A percentile compares a stretch with the other conserved stretches of the same genome.
Conservation (phyloP, 2,113 vertebrate genomes). For the Lucifuga dentata region DNA sequence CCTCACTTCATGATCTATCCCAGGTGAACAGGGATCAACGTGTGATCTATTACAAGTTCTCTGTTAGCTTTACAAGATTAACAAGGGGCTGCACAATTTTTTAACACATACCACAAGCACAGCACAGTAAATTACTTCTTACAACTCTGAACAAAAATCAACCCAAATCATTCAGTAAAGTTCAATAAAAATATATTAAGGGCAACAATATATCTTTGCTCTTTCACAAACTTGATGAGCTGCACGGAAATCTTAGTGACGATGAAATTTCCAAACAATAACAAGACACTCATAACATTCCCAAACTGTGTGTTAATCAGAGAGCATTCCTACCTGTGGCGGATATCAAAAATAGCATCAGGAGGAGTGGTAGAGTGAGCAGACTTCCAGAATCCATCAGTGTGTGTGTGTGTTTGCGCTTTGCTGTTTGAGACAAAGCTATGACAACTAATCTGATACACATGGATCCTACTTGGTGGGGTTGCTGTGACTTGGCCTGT, state of each 20-base stretch:
- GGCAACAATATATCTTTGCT: background rate
- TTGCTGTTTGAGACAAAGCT: conserved; percentile 34
- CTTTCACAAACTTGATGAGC: background rate
- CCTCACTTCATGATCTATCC: too few species aligned
- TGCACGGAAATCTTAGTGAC: background rate
- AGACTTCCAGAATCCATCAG: conserved; percentile 63
- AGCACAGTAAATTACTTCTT: background rate
- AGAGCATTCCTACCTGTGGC: conserved; percentile 65
- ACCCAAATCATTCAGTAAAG: background rate
- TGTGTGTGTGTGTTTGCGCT: conserved; percentile 6
- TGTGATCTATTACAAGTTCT: too few species aligned
- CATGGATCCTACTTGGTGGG: conserved; percentile 20
- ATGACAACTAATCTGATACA: conserved; percentile 30
- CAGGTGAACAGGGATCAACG: too few species aligned
- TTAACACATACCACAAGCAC: background rate
- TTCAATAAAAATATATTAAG: background rate
- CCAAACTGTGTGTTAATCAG: background rate
- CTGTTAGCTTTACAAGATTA: too few species aligned
- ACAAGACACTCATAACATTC: background rate
- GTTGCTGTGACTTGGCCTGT: conserved; percentile 24
- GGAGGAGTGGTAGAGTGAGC: conserved; percentile 33
- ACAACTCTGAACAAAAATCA: too few species aligned
- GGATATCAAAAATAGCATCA: conserved; percentile 54
- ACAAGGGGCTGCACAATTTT: background rate
- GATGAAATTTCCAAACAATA: background rate